These are phyloP conservation scores for Clavelina lepadiformis DNA, from an alignment of 23 tunicate species.

Conservation along the genomic window DNA sequence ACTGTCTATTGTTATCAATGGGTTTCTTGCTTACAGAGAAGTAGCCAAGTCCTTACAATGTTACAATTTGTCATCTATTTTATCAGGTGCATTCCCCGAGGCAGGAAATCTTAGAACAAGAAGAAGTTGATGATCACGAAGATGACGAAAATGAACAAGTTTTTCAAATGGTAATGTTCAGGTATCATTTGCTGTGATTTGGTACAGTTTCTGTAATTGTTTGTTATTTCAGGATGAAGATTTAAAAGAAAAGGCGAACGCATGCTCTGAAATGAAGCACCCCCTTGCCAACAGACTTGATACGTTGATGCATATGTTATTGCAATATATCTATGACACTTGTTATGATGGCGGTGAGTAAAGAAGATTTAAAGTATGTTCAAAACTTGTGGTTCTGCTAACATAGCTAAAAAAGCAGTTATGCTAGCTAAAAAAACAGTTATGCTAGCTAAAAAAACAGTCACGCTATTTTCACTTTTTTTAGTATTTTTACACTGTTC, in stretches of 20 bases:
- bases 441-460: too few species aligned
- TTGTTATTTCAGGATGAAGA: constrained; percentile 38
- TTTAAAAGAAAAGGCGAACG: constrained; percentile 3
- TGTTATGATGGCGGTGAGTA: constrained; percentile 37
- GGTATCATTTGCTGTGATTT: background rate
- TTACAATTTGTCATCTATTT: background rate
- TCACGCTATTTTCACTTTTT: too few species aligned
- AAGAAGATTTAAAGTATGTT: too few species aligned
- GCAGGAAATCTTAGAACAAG: constrained; percentile 20
- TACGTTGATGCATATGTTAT: constrained; percentile 22
- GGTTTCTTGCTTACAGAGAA: too few species aligned
- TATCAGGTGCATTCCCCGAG: constrained; percentile 29
- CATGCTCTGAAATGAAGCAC: constrained; percentile 23
- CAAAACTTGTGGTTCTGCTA: too few species aligned
- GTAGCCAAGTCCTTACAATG: too few species aligned
- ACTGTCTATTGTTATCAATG: too few species aligned
- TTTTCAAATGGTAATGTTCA: constrained; percentile 32
- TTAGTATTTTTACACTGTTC: too few species aligned
- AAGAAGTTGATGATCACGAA: constrained; percentile 16
- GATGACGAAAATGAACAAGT: constrained; percentile 25
- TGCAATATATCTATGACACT: constrained; percentile 31
- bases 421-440: too few species aligned
- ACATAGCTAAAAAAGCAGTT: too few species aligned
- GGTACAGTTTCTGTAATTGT: background rate
- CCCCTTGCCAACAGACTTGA: constrained; percentile 45